Base-by-base conservation (phyloP, 2,888 invertebrate species). In the Metacarcinus magister region DNA sequence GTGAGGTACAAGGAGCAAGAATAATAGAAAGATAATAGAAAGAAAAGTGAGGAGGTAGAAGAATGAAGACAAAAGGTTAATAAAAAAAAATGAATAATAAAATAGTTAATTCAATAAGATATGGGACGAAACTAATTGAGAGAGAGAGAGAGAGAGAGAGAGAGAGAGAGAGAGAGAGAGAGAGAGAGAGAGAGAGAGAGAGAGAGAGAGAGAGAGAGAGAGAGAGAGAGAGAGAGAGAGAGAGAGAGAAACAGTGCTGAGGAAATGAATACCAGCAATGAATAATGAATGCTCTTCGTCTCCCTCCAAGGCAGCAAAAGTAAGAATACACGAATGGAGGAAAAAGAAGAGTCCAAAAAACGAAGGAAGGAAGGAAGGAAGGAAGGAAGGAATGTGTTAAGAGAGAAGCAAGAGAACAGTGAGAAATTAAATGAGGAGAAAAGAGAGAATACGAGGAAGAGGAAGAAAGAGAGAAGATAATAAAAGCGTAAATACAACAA, bases 201-300 rank as follows among this genome's bases (percentile, higher is more conserved):
- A 67, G 67, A 67, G 67, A 67, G 67, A 67, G 67, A 67, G 67
- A 67, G 67, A 67, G 67, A 67, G 67, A 67, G 67, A 67, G 67
- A 67, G 67, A 67, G 67, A 67, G n/a, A 67, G 67, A 67, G 67
- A 82, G 10, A 82, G 10, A 82, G 82, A 82, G 32, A 82, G 32
- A 82, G 28, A 32, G 19, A 82, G 82, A 82, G 82, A 82, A 28
- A 82, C 10, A 19, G 82, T 5, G 32, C 28, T 8, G 82, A 23
- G 82, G 32, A 13, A 32, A 28, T 28, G 82, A 32, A 82, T 32
- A 32, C 82, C 28, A 5, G 8, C 19, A 82, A 82, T 82, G 82
- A 82, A 82, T 82, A 82, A 82, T 82, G 82, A 82, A 82, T 4
- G 32, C 32, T 82, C 32, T 82, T 82, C 32, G 10, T 82, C 5